These are phyloP conservation scores for Coilia nasus DNA, from an alignment of 2,797 vertebrate species.

Conservation along the genomic window DNA sequence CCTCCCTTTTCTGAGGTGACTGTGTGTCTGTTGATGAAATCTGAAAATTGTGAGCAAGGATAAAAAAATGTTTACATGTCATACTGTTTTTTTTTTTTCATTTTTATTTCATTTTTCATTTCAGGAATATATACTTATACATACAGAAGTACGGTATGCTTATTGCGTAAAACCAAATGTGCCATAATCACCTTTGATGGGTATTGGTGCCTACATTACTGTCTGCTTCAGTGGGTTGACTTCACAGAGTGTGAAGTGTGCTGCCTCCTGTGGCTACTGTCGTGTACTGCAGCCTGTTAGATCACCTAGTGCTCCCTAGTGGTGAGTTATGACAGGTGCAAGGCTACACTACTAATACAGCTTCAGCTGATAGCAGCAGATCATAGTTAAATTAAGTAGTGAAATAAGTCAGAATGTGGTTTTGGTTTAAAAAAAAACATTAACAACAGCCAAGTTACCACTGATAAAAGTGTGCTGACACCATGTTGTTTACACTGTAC, in stretches of 20 bases:
- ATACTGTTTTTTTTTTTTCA: background rate
- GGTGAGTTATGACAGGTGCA: background rate
- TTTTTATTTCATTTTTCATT: background rate
- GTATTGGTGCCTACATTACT: background rate
- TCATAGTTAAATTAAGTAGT: too few species aligned
- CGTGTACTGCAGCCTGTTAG: slow-evolving; percentile 1
- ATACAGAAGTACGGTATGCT: background rate
- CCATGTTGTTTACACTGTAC: too few species aligned
- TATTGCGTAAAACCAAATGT: background rate
- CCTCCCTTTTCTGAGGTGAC: background rate
- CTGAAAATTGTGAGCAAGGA: too few species aligned
- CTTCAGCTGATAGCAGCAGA: too few species aligned
- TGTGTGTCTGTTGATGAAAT: too few species aligned
- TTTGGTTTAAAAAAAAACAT: background rate
- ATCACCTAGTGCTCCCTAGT: background rate
- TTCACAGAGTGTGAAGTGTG: background rate
- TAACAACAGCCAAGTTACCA: background rate
- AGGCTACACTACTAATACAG: background rate
- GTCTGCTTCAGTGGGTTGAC: background rate
- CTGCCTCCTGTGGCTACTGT: background rate
- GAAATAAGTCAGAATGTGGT: too few species aligned
- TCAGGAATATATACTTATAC: background rate
- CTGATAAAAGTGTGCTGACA: too few species aligned
- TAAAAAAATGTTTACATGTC: background rate
- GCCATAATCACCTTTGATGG: background rate